A percentile compares a stretch with the other conserved stretches of the same genome.
Evolutionary conservation across 1,140 invertebrate species (phyloP).

Genomic region (Psilanteris sp.): DNA sequence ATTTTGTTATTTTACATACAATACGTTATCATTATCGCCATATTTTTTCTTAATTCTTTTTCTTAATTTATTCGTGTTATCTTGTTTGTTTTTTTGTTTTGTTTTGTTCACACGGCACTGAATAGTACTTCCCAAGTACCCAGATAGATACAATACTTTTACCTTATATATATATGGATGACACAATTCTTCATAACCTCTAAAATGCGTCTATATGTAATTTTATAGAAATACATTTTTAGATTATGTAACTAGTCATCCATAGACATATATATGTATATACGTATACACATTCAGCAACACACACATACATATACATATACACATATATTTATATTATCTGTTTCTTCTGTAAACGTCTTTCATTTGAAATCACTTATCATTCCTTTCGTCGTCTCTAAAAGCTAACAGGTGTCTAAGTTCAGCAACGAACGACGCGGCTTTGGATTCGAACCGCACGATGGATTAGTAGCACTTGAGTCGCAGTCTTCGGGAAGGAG

Average conservation of each 20-base stretch:
- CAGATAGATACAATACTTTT: constrained; percentile 75
- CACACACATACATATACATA: constrained; percentile 42
- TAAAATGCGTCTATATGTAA: too few species aligned
- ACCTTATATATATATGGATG: constrained; percentile 67
- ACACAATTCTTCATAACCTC: too few species aligned
- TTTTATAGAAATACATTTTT: too few species aligned
- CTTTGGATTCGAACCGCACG: not conserved
- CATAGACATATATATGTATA: constrained; percentile 65
- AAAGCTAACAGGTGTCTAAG: constrained; percentile 62
- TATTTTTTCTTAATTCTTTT: constrained; percentile 22
- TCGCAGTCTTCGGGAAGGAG: constrained; percentile 39
- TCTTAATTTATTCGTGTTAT: not conserved
- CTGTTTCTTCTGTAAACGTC: constrained; percentile 67
- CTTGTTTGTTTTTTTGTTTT: constrained; percentile 31
- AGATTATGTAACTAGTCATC: too few species aligned
- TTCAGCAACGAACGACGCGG: constrained; percentile 3
- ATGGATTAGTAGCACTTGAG: constrained; percentile 1
- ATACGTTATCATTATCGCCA: constrained; percentile 65
- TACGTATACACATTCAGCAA: too few species aligned
- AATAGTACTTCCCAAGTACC: constrained; percentile 65
- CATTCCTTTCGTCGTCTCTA: constrained; percentile 57
- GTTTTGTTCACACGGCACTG: constrained; percentile 53
- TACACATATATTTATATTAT: constrained; percentile 24
- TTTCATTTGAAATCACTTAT: constrained; percentile 37
- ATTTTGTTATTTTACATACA: constrained; percentile 65